phyloP scores from a whole-genome alignment of 2,797 vertebrate species.

The Oreochromis grahami region DNA sequence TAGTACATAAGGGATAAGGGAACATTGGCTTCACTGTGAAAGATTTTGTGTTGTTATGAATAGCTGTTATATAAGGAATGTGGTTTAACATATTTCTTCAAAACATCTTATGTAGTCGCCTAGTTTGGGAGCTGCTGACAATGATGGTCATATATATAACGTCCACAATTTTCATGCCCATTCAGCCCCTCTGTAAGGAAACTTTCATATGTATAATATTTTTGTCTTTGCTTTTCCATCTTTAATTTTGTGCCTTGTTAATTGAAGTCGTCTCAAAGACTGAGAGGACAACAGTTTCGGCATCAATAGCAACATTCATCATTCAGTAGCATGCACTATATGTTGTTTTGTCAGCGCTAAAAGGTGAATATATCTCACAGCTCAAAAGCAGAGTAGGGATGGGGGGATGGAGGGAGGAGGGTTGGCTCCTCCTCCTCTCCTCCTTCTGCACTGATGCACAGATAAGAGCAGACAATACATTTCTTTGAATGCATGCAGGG shows the following conservation, averaged over 20 bases:
- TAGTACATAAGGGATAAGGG: background rate
- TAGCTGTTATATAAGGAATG: background rate
- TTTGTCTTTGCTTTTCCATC: background rate
- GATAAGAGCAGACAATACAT: conserved; percentile 72
- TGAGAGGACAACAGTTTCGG: conserved; percentile 6
- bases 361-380: conserved; percentile 59
- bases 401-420: conserved; percentile 9
- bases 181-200: background rate
- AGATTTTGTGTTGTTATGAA: background rate
- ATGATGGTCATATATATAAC: background rate
- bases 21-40: background rate
- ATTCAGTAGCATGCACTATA: conserved; percentile 3
- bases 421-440: conserved; percentile 35
- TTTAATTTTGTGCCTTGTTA: background rate
- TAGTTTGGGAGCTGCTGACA: background rate
- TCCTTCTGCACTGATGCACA: conserved; percentile 51
- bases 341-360: conserved; percentile 26
- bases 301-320: conserved; percentile 20
- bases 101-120: background rate
- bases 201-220: background rate
- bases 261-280: background rate
- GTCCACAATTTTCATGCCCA: background rate
- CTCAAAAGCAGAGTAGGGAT: conserved; percentile 34
- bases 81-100: background rate
- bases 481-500: conserved; percentile 53